phyloP scores from a whole-genome alignment of 1,140 invertebrate species.

The Apis mellifera region DNA sequence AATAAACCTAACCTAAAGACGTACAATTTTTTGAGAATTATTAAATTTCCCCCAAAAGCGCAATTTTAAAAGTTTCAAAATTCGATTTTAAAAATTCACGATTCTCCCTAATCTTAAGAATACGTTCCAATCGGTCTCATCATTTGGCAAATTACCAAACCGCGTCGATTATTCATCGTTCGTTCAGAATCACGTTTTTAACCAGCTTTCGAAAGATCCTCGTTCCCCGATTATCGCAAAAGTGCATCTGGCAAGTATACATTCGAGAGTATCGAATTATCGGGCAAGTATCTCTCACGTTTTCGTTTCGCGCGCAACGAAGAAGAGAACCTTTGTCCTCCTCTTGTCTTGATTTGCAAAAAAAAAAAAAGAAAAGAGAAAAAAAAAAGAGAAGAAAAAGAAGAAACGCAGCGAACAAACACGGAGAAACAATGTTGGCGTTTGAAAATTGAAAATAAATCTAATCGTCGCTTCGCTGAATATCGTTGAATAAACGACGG shows the following conservation, averaged over 20 bases:
- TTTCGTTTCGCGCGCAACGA: not conserved
- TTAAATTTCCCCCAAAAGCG: not conserved
- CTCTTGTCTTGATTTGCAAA: constrained; percentile 39
- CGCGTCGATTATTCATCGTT: not conserved
- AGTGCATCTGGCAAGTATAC: constrained; percentile 30
- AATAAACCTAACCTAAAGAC: too few relatives aligned
- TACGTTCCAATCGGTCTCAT: not conserved
- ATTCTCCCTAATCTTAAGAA: not conserved
- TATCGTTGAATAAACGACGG: not conserved
- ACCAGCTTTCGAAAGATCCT: constrained; percentile 35
- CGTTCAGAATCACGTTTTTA: constrained; percentile 5
- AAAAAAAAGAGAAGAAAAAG: too few relatives aligned
- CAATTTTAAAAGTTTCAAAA: not conserved
- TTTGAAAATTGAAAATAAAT: not conserved
- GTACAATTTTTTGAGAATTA: not conserved
- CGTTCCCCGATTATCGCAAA: constrained; percentile 34
- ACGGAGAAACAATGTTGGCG: too few relatives aligned
- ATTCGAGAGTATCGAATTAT: constrained; percentile 27
- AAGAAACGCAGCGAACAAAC: not conserved
- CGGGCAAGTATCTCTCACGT: constrained; percentile 20
- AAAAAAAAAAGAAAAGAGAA: too few relatives aligned
- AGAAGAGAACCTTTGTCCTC: constrained; percentile 55
- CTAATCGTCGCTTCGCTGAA: not conserved
- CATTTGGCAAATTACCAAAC: constrained; percentile 4
- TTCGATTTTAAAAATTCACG: not conserved